Conservation (phyloP, 2,797 vertebrate genomes). For the Carapus acus region DNA sequence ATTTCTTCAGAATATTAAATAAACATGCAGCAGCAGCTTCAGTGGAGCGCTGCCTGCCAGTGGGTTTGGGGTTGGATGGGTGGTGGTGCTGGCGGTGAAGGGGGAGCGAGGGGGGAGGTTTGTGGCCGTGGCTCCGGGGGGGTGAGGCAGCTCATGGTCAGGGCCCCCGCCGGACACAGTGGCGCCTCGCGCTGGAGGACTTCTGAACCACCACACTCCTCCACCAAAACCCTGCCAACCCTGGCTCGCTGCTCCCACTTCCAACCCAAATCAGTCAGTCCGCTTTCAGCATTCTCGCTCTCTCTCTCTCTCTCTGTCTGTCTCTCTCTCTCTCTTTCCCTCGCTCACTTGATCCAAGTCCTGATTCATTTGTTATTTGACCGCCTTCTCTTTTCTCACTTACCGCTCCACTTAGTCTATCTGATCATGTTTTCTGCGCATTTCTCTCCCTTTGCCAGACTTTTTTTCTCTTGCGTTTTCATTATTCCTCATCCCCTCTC, state of each 20-base stretch:
- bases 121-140: conserved; percentile 77
- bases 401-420: conserved; percentile 36
- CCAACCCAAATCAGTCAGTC: conserved; percentile 71
- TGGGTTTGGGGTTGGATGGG: conserved; percentile 76
- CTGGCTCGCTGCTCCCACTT: conserved; percentile 64
- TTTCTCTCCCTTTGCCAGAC: conserved; percentile 31
- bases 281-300: conserved; percentile 49
- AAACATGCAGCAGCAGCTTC: conserved; percentile 76
- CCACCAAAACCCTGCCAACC: conserved; percentile 79
- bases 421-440: conserved; percentile 47
- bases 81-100: conserved; percentile 67
- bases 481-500: conserved; percentile 41
- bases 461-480: conserved; percentile 50
- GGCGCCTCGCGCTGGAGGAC: conserved; percentile 88
- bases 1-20: conserved; percentile 86
- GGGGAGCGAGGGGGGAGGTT: conserved; percentile 59
- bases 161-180: conserved; percentile 81
- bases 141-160: conserved; percentile 79
- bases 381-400: conserved; percentile 34
- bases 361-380: conserved; percentile 57
- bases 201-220: conserved; percentile 88
- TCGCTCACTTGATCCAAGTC: conserved; percentile 45
- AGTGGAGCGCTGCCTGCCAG: conserved; percentile 73
- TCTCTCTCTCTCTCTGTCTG: conserved; percentile 29
- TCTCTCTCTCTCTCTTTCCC: conserved; percentile 40